Evolutionary conservation across 1,140 invertebrate species (phyloP).

Genomic region (Macrobrachium nipponense): DNA sequence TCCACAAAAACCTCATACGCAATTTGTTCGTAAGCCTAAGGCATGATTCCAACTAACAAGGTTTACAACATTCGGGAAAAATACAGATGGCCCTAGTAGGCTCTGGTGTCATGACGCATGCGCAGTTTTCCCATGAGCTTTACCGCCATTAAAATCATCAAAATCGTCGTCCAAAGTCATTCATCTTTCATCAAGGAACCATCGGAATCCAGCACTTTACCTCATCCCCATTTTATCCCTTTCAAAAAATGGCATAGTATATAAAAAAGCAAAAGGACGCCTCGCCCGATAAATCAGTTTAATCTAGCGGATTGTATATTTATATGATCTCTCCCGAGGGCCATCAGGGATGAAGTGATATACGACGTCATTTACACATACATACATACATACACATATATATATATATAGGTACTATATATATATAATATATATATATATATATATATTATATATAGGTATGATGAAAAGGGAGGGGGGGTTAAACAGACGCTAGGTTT

Average conservation of each 20-base stretch:
- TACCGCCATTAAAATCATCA: no score
- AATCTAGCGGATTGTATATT: conserved; percentile 31
- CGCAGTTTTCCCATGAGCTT: no score
- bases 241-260: not conserved
- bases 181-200: no score
- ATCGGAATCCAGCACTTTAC: not conserved
- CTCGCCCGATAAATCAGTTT: conserved; percentile 21
- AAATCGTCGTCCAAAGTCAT: no score
- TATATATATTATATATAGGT: no score
- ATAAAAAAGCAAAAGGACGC: no score
- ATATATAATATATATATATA: not conserved
- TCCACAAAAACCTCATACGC: not conserved
- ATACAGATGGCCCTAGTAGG: no score
- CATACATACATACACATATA: not conserved
- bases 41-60: not conserved
- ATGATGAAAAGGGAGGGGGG: not conserved
- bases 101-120: no score
- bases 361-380: not conserved
- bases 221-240: not conserved
- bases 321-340: not conserved
- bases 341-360: not conserved
- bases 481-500: not conserved
- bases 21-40: conserved; percentile 26
- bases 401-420: no score
- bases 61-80: no score